These are phyloP conservation scores for Chymomyza costata DNA, from an alignment of 1,140 invertebrate species.

Conservation along the genomic window DNA sequence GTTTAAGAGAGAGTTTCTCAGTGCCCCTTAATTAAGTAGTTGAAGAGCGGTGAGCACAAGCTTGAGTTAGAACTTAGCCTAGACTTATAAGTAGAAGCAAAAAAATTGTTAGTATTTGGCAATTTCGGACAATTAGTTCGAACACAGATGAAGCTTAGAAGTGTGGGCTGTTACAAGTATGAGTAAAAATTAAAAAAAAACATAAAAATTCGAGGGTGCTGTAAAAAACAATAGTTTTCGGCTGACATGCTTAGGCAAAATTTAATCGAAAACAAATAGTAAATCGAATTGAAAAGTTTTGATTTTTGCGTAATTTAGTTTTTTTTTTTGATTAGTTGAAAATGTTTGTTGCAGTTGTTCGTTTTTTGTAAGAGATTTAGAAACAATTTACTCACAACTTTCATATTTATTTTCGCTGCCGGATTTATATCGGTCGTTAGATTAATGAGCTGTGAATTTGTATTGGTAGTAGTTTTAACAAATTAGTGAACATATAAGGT, in stretches of 20 bases:
- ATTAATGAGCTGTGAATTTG: conserved; percentile 70
- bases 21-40: conserved; percentile 21
- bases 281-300: no score
- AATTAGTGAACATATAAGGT: conserved; percentile 25
- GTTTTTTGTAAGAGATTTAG: conserved; percentile 56
- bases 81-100: conserved; percentile 17
- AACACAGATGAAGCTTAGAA: conserved; percentile 21
- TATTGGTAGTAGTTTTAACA: conserved; percentile 61
- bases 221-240: no score
- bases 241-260: no score
- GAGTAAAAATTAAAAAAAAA: neutral
- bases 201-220: conserved; percentile 27
- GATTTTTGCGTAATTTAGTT: no score
- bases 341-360: conserved; percentile 30
- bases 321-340: conserved; percentile 37
- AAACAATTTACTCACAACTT: conserved; percentile 70
- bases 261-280: no score
- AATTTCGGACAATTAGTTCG: conserved; percentile 5
- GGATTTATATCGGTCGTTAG: conserved; percentile 71
- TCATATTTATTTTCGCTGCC: conserved; percentile 62
- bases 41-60: conserved; percentile 16
- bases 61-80: conserved; percentile 32
- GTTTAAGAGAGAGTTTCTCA: conserved; percentile 11
- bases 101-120: conserved; percentile 38
- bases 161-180: conserved; percentile 12